Evolutionary conservation across 2,888 invertebrate species (phyloP), one percentile per base, ranked within the genome.

Genomic region (Drosophila stalkeri): DNA sequence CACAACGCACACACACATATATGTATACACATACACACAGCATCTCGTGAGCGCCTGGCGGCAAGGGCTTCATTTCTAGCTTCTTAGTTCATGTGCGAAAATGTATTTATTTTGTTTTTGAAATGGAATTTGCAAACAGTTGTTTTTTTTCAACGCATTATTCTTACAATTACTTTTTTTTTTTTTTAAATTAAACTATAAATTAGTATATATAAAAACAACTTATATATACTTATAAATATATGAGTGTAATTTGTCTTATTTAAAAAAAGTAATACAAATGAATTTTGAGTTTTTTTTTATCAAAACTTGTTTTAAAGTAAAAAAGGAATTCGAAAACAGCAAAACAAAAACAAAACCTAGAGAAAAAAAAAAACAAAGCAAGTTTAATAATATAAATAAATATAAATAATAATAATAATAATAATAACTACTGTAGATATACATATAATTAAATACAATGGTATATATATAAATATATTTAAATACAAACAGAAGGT

Each of bases 381-480:
- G 63, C 73, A 57, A 86, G 73, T 86, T 88, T 82, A 72, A 80
- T 55, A 76, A 61, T 65, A 72, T 76, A 80, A 76, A 76, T 78
- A 80, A 37, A 55, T 37, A 54, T 39, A 75, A 51, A 76, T 75
- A 75, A 65, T 67, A 75, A 77, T 63, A 82, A 76, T 27, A 27
- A 27, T 27, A 77, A 80, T 37, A 37, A 37, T 37, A 77, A 80
- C 82, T 87, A 82, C 64, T 72, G 72, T 75, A 79, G 75, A 80
- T 81, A 80, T 74, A 81, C 78, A 81, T 81, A 69, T 72, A 75
- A 75, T 74, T 75, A 73, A 78, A 82, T 73, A 72, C 63, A 72
- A 77, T 69, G 68, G 70, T 73, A 80, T 72, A 77, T 64, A 70
- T 72, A 54, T 31, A 77, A 66, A 81, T 65, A 80, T 80, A 84